phyloP scores from a whole-genome alignment of 2,888 invertebrate species.

The Lymantria monacha region DNA sequence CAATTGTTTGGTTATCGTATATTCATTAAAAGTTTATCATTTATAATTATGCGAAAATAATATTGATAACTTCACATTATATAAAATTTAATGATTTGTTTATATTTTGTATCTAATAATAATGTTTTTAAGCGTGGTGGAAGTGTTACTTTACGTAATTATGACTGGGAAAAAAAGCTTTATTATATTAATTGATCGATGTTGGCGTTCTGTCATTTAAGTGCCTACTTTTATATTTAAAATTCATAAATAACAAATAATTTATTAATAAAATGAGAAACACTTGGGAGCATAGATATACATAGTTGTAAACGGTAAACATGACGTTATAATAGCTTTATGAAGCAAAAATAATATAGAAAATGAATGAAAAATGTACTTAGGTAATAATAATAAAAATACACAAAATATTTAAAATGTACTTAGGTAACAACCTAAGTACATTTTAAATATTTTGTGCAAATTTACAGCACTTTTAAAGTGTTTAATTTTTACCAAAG shows the following conservation, averaged over 20 bases:
- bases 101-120: slow-evolving; percentile 8
- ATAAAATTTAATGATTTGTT: slow-evolving; percentile 5
- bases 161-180: slow-evolving; percentile 11
- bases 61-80: slow-evolving; percentile 10
- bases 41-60: slow-evolving; percentile 14
- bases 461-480: no score
- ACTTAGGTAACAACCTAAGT: no score
- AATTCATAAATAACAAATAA: not conserved
- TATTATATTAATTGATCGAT: slow-evolving; percentile 13
- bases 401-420: no score
- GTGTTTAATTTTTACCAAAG: no score
- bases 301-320: no score
- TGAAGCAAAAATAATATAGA: not conserved
- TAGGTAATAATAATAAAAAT: no score
- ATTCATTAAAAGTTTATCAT: slow-evolving; percentile 1
- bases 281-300: not conserved
- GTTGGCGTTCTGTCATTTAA: not conserved
- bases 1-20: not conserved
- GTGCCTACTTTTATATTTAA: not conserved
- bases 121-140: slow-evolving; percentile 16
- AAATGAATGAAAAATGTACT: no score
- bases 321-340: not conserved
- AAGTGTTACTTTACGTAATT: slow-evolving; percentile 27
- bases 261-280: not conserved
- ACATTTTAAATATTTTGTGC: no score